phyloP scores from a whole-genome alignment of 2,797 vertebrate genomes.

The Gila robusta region DNA sequence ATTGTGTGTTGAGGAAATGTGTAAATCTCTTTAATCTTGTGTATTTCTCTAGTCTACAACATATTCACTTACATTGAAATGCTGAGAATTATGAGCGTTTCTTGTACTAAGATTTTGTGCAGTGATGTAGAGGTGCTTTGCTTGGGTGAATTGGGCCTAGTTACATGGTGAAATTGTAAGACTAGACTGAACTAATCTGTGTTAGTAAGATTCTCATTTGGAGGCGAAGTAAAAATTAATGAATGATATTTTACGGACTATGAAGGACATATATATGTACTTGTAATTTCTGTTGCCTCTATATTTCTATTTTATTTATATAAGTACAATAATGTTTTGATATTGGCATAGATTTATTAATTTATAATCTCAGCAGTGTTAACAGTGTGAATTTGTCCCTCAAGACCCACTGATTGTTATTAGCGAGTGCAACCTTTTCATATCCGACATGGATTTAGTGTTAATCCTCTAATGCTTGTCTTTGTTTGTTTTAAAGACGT shows the following conservation, averaged over 20 bases:
- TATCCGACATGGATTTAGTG: neutral
- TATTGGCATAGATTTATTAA: neutral
- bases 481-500: constrained; percentile 39
- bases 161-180: constrained; percentile 66
- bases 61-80: neutral
- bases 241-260: neutral
- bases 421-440: neutral
- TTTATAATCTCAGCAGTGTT: constrained; percentile 20
- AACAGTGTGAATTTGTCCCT: neutral
- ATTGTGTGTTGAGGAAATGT: too few relatives aligned
- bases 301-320: neutral
- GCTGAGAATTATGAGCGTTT: neutral
- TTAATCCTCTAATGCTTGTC: constrained; percentile 1
- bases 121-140: constrained; percentile 65
- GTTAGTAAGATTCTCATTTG: constrained; percentile 20
- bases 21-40: neutral
- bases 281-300: neutral
- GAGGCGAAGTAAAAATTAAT: neutral
- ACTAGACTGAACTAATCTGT: constrained; percentile 48
- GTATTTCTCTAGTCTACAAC: neutral
- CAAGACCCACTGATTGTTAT: neutral
- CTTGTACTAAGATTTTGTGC: constrained; percentile 5
- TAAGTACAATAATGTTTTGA: neutral
- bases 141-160: constrained; percentile 66
- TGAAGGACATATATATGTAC: neutral